These are phyloP conservation scores for Drosophila kuntzei DNA, from an alignment of 2,888 invertebrate genomes.

Conservation along the genomic window DNA sequence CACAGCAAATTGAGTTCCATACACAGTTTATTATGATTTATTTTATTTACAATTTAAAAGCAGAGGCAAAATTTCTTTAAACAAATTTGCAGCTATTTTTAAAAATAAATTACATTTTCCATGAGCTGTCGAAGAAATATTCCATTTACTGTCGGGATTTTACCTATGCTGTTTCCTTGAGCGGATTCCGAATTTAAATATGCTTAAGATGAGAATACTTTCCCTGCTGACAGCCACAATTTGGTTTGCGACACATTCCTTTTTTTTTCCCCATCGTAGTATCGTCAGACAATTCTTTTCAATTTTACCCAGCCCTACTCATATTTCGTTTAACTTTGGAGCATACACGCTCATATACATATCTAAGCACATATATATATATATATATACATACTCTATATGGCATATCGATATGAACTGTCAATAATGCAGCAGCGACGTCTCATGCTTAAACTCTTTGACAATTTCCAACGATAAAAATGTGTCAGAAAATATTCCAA, in stretches of 20 bases:
- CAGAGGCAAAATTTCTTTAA: neutral
- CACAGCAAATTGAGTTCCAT: slow-evolving; percentile 16
- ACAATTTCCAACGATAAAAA: slow-evolving; percentile 78
- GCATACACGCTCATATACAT: slow-evolving; percentile 5
- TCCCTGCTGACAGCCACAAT: slow-evolving; percentile 50
- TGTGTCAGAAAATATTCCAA: slow-evolving; percentile 78
- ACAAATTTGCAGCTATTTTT: slow-evolving; percentile 11
- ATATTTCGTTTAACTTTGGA: slow-evolving; percentile 33
- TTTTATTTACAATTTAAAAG: neutral
- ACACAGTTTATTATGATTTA: neutral
- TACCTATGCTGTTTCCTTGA: slow-evolving; percentile 35
- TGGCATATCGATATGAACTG: slow-evolving; percentile 65
- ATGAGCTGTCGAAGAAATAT: neutral
- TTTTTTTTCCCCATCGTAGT: neutral
- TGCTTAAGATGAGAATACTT: slow-evolving; percentile 25
- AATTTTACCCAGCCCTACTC: slow-evolving; percentile 40
- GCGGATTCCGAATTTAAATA: slow-evolving; percentile 36
- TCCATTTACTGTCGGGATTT: slow-evolving; percentile 3
- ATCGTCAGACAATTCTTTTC: slow-evolving; percentile 50
- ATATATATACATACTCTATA: slow-evolving; percentile 7
- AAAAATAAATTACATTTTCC: slow-evolving; percentile 10
- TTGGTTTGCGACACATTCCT: slow-evolving; percentile 44
- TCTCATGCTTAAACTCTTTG: slow-evolving; percentile 72
- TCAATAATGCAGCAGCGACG: slow-evolving; percentile 64
- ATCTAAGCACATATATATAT: slow-evolving; percentile 8